Evolutionary conservation across 2,888 invertebrate genomes (phyloP).

Genomic region (Nineta flava): DNA sequence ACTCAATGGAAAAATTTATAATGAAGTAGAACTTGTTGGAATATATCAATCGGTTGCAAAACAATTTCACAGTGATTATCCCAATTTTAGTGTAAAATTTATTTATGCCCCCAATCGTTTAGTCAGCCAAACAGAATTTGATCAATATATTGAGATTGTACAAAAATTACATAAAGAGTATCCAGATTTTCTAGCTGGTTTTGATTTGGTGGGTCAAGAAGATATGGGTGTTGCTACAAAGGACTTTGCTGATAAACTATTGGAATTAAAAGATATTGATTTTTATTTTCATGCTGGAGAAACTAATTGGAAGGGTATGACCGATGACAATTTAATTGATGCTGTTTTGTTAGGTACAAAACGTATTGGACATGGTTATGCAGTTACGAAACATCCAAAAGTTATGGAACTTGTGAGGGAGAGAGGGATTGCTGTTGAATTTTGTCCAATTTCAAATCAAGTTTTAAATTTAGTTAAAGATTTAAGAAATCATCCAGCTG

Average conservation of each 20-base stretch:
- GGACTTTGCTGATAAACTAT: slow-evolving; percentile 40
- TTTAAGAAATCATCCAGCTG: slow-evolving; percentile 59
- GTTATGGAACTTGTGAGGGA: slow-evolving; percentile 38
- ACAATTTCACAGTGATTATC: slow-evolving; percentile 39
- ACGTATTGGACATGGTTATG: slow-evolving; percentile 66
- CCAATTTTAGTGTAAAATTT: slow-evolving; percentile 47
- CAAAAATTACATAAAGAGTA: slow-evolving; percentile 29
- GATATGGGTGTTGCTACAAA: slow-evolving; percentile 47
- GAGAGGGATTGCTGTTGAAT: slow-evolving; percentile 53
- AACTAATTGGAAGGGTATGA: slow-evolving; percentile 54
- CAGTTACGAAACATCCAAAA: slow-evolving; percentile 54
- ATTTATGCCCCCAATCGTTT: slow-evolving; percentile 48
- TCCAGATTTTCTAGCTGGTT: slow-evolving; percentile 55
- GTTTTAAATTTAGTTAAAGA: slow-evolving; percentile 47
- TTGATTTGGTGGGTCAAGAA: slow-evolving; percentile 70
- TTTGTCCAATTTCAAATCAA: slow-evolving; percentile 67
- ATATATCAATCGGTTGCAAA: slow-evolving; percentile 39
- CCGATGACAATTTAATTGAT: slow-evolving; percentile 61
- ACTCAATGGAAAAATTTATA: slow-evolving; percentile 40
- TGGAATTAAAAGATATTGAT: slow-evolving; percentile 28
- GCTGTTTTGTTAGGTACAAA: slow-evolving; percentile 58
- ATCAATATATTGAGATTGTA: slow-evolving; percentile 20
- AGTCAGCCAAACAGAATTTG: slow-evolving; percentile 26
- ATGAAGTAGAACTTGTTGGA: slow-evolving; percentile 35
- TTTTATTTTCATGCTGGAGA: slow-evolving; percentile 74